Evolutionary conservation across 1,140 invertebrate genomes (phyloP), one percentile per base, ranked within the genome.

Genomic region (Ruditapes philippinarum): DNA sequence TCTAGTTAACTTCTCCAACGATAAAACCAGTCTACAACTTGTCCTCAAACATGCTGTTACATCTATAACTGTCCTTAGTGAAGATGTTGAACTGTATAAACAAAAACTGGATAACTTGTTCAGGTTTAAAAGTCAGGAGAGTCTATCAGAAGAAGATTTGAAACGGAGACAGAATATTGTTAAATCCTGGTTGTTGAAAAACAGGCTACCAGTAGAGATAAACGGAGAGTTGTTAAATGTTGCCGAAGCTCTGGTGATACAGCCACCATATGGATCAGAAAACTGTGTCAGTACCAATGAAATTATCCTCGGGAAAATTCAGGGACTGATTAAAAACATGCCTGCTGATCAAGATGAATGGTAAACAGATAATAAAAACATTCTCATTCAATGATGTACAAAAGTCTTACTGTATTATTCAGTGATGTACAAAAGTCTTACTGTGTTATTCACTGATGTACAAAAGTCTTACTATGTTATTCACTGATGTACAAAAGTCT

Each of bases 281-380:
- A 93, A 95, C 65, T 96, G 95, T 91, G 78, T 91, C 0, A 95
- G 95, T 79, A 94, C 93, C 12, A 96, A 96, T 93, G 94, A 94
- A 90, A 95, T 96, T 49, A 94, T 96, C 70, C 89, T 96, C 17
- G 94, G 94, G 19, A 94, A 94, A 89, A 95, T 96, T 86, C 95
- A 95, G 83, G 94, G 93, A 62, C 89, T 96, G 5, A 94, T 96
- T 49, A 95, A 95, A 91, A 94, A 92, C 62, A 95, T 96, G 94
- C 95, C 95, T 62, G 22, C 90, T 74, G 94, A 94, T 89, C 90
- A 94, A 65, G 91, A 93, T 42, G 84, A 92, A 19, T 95, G 92
- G 93, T 94, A 74, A 86, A 45, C 51, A 11, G 51, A 22, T 7
- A 57, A n/a, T n/a, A n/a, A n/a, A n/a, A n/a, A n/a, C n/a, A n/a